These are phyloP conservation scores for Napeogenes inachia DNA, from an alignment of 2,888 invertebrate genomes.

Conservation along the genomic window DNA sequence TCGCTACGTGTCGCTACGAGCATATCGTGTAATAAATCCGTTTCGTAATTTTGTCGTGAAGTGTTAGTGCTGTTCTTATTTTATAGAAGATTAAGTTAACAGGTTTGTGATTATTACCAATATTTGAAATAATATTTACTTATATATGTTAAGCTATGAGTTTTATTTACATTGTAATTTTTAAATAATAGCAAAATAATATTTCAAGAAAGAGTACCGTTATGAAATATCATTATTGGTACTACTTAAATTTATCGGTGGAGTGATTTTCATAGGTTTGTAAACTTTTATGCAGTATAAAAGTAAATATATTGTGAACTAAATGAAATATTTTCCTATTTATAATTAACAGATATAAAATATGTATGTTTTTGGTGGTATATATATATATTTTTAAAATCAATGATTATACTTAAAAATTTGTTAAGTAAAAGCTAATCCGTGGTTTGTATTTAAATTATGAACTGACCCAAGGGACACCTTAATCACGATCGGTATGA, in stretches of 20 bases:
- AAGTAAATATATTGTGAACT: too few relatives aligned
- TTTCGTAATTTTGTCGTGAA: constrained; percentile 24
- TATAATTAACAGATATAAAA: too few relatives aligned
- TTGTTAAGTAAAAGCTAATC: constrained; percentile 8
- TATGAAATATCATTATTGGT: too few relatives aligned
- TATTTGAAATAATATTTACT: neutral
- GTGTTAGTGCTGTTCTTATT: constrained; percentile 21
- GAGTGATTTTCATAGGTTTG: too few relatives aligned
- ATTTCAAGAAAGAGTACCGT: too few relatives aligned
- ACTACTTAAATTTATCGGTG: too few relatives aligned
- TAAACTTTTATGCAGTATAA: too few relatives aligned
- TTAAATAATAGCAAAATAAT: too few relatives aligned
- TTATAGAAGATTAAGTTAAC: constrained; percentile 13
- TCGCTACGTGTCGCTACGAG: constrained; percentile 36
- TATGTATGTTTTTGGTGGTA: too few relatives aligned
- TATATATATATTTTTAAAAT: too few relatives aligned
- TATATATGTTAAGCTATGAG: neutral
- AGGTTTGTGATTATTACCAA: constrained; percentile 12
- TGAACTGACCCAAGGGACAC: constrained; percentile 10
- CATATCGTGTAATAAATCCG: constrained; percentile 14
- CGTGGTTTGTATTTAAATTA: constrained; percentile 16
- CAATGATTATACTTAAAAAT: constrained; percentile 9
- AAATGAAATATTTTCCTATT: too few relatives aligned
- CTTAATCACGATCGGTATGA: constrained; percentile 8
- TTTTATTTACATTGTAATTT: neutral